phyloP scores from a whole-genome alignment of 2,888 invertebrate species.

The Dynastes tityus region DNA sequence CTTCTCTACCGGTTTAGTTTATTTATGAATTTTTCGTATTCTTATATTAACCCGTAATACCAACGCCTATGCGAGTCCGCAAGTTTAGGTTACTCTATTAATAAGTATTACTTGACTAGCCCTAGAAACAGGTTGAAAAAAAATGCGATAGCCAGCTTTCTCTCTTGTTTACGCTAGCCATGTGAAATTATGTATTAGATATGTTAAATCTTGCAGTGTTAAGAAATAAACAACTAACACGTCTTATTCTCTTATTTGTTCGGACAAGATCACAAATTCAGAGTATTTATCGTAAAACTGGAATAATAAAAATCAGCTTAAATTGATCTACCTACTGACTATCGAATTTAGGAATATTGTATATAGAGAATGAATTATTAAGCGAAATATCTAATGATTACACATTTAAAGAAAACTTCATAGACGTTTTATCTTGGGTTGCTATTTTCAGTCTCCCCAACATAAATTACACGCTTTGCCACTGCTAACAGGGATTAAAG shows the following conservation, averaged over 20 bases:
- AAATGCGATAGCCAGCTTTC: conserved; percentile 8
- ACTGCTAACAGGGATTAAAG: no score
- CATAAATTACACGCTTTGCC: no score
- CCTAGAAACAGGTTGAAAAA: background rate
- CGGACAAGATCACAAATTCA: background rate
- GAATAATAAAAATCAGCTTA: background rate
- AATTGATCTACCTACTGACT: background rate
- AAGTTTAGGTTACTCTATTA: background rate
- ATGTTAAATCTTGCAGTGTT: background rate
- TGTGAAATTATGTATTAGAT: background rate
- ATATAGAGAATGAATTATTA: no score
- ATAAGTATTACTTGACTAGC: background rate
- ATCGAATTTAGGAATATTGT: no score
- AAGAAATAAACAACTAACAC: conserved; percentile 7
- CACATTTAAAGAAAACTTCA: no score
- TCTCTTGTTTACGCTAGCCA: background rate
- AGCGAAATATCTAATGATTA: no score
- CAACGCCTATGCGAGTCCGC: no score
- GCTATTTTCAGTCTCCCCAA: no score
- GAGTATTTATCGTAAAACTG: background rate
- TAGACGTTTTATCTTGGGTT: no score
- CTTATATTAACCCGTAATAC: no score
- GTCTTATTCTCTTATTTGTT: background rate
- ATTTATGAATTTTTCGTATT: no score
- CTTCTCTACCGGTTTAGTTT: no score